These are phyloP conservation scores for Tenthredo livida DNA, from an alignment of 2,888 invertebrate species.

Conservation along the genomic window DNA sequence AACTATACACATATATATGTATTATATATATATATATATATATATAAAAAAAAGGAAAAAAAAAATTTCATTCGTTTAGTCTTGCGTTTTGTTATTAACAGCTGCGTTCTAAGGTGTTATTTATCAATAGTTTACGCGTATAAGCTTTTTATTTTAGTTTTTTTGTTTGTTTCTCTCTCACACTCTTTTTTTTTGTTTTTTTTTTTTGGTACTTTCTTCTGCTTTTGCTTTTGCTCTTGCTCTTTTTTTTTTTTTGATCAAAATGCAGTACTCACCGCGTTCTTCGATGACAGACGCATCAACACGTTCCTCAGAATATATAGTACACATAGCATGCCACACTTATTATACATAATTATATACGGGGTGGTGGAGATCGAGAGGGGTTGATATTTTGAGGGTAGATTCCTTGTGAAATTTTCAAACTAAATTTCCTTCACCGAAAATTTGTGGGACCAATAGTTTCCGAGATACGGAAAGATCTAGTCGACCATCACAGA, in stretches of 20 bases:
- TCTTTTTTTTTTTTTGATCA: neutral
- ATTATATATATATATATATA: too few species aligned
- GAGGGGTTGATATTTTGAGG: too few species aligned
- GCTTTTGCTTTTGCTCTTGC: neutral
- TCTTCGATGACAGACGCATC: conserved; percentile 5
- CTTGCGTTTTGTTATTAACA: neutral
- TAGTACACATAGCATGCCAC: conserved; percentile 12
- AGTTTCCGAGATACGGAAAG: too few species aligned
- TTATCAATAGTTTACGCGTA: neutral
- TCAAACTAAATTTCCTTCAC: too few species aligned
- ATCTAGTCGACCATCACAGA: too few species aligned
- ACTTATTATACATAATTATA: neutral
- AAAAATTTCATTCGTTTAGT: conserved; percentile 4
- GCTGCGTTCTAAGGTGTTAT: conserved; percentile 41
- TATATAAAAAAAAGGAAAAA: neutral
- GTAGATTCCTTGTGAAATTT: too few species aligned
- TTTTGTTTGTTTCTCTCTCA: neutral
- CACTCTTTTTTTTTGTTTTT: neutral
- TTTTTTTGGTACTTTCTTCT: too few species aligned
- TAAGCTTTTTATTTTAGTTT: neutral
- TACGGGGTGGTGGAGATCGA: neutral
- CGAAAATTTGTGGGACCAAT: too few species aligned
- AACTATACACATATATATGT: neutral
- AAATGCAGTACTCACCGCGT: conserved; percentile 42
- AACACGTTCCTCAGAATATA: conserved; percentile 11